Evolutionary conservation across 2,888 invertebrate genomes (phyloP), one percentile per base, ranked within the genome.

Genomic region (Megaustenia siamemsis): DNA sequence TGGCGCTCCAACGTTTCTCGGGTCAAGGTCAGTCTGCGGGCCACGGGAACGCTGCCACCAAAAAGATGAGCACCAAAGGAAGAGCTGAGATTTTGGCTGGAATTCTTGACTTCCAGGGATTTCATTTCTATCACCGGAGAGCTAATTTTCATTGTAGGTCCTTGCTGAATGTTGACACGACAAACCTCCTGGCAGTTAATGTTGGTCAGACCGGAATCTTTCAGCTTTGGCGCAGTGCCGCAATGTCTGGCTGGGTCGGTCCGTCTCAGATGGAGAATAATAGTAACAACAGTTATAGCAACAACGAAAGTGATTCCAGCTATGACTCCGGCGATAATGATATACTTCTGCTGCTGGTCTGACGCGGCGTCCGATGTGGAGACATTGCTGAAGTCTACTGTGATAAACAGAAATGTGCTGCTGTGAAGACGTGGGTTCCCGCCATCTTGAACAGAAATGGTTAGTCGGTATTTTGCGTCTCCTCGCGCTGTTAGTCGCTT

Each of bases 381-480:
- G n/a, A 76, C 86, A 84, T 90, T 89, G 53, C 86, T 85, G 32
- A 88, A 88, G 10, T 86, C 81, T 1, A 90, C 85, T 6, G 80
- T 83, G 84, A 90, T 85, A 24, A 88, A 83, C n/a, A 90, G 86
- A 53, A 71, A 85, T 21, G 86, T 86, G 80, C 86, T 85, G 28
- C 87, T 86, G 28, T 82, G 85, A 28, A 88, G 87, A 40, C 86
- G 86, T 38, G 89, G 89, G 32, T 80, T 86, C 2, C 90, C 90
- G 35, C 80, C 83, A 81, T 90, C 89, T 68, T 88, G 88, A 15
- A 90, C 88, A 15, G 85, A 86, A 3, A 90, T 78, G 32, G 87
- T 87, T 63, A 90, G 71, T 75, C 79, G 84, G 82, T 89, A 89
- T 3, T 83, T 83, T 21, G 87, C 84, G 0, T 86, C 84, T 45